Base-by-base conservation (phyloP, 2,797 vertebrate genomes). In the Cercopithecus hamlyni region DNA sequence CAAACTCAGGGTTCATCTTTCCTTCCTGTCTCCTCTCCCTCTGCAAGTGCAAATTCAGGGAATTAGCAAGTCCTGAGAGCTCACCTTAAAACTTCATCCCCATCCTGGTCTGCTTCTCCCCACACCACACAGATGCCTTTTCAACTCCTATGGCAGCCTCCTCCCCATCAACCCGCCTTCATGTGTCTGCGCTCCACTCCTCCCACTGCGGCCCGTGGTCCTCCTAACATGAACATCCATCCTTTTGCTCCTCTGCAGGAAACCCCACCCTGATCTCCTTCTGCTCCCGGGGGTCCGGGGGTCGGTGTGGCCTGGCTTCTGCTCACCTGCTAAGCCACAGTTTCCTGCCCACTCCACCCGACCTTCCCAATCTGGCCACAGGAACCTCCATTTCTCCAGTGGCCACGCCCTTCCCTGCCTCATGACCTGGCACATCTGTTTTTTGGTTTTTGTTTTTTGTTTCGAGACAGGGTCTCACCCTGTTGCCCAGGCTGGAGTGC, bases 121-220 rank as follows among this genome's bases (percentile, higher is more conserved):
- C 13, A 30, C 20, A 9, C 8, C 15, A 4, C 26, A 12, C 39
- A 4, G 4, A 19, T 0, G 10, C 5, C 57, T 82, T 64, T 55
- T 58, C 52, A 67, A 67, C 17, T 67, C 14, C 50, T 33, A 11
- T 20, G 33, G 7, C n/a, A 14, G 3, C 50, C 26, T 67, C 48
- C 39, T 88, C 39, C 30, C 41, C 0, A 1, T 57, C 48, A 19
- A 15, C 26, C 27, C 27, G 8, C 26, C 39, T 77, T 27, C 33
- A 3, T 2, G 3, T 3, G 5, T 15, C 43, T 10, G 61, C 43
- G 13, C 1, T 15, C 43, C 0, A 4, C 11, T 48, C 39, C 12
- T 19, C 3, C 77, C 52, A 30, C 20, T 20, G 76, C 17, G 48
- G 67, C 22, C 85, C 7, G 1, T 30, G 80, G 39, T 9, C 39